Conservation (phyloP, 2,113 vertebrate species). For the Nasalis larvatus region DNA sequence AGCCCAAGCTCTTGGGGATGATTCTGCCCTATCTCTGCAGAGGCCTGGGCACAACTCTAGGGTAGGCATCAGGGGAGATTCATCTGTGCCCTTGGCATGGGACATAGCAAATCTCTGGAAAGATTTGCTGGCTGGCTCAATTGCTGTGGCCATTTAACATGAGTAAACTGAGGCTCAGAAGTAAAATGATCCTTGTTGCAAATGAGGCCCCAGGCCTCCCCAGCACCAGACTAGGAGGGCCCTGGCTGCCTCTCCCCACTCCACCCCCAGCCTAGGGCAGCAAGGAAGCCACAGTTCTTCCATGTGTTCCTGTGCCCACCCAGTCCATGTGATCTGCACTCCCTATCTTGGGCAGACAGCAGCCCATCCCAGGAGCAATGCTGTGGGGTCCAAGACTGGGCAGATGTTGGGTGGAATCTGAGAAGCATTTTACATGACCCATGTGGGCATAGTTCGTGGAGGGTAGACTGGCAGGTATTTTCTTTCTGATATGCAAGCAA, state of each 20-base stretch:
- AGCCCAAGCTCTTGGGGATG: neutral
- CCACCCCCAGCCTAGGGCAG: neutral
- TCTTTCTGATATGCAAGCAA: neutral
- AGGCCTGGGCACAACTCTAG: neutral
- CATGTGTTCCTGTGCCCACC: neutral
- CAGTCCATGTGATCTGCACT: rapidly evolving
- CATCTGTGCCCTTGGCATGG: too few relatives aligned
- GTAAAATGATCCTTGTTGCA: neutral
- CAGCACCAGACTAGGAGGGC: too few relatives aligned
- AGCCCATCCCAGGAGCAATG: neutral
- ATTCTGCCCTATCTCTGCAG: neutral
- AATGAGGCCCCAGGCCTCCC: neutral
- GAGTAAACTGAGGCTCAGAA: neutral
- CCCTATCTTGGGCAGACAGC: neutral
- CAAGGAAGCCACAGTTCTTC: neutral
- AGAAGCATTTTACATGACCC: neutral
- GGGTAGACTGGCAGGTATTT: neutral
- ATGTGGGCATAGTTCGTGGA: neutral
- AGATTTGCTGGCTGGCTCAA: neutral
- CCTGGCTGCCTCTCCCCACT: too few relatives aligned
- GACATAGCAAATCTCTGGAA: neutral
- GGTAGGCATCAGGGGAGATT: too few relatives aligned
- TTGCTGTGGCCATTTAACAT: neutral
- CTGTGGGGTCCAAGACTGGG: neutral
- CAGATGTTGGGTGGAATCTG: neutral